These are phyloP conservation scores for Micrasema longulum DNA, from an alignment of 1,140 invertebrate species.

Conservation along the genomic window DNA sequence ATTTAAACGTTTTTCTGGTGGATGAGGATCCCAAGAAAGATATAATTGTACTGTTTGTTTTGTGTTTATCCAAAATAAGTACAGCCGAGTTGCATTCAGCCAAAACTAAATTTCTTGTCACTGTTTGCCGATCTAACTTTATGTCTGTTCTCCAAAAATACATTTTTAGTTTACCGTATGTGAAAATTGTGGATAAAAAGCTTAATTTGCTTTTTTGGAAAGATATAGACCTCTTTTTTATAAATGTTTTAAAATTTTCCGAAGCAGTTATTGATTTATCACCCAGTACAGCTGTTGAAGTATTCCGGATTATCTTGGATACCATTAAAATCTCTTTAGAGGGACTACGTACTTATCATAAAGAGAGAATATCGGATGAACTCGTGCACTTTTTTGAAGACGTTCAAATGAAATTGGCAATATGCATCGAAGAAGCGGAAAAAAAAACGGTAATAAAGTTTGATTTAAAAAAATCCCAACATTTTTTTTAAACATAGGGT, in stretches of 20 bases:
- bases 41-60: conserved; percentile 55
- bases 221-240: conserved; percentile 61
- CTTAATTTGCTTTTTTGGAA: conserved; percentile 62
- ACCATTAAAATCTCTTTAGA: conserved; percentile 59
- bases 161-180: conserved; percentile 60
- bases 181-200: conserved; percentile 55
- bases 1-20: conserved; percentile 29
- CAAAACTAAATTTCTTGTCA: conserved; percentile 60
- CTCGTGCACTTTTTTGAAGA: conserved; percentile 55
- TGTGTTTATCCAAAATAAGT: conserved; percentile 60
- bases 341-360: conserved; percentile 58
- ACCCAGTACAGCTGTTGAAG: conserved; percentile 59
- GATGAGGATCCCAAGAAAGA: conserved; percentile 46
- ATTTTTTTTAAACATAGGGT: neutral
- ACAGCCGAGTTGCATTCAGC: conserved; percentile 59
- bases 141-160: conserved; percentile 58
- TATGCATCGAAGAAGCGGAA: conserved; percentile 56
- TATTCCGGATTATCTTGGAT: conserved; percentile 58
- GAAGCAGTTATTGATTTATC: conserved; percentile 59
- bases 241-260: conserved; percentile 59
- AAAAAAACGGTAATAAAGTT: conserved; percentile 52
- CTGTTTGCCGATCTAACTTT: conserved; percentile 60
- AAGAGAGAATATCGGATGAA: conserved; percentile 58
- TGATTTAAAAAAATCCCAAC: neutral
- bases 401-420: conserved; percentile 57